Percentiles rank a stretch among this genome's conserved stretches.
Evolutionary conservation across 2,888 invertebrate genomes (phyloP).

Genomic region (Mythimna ferrago): DNA sequence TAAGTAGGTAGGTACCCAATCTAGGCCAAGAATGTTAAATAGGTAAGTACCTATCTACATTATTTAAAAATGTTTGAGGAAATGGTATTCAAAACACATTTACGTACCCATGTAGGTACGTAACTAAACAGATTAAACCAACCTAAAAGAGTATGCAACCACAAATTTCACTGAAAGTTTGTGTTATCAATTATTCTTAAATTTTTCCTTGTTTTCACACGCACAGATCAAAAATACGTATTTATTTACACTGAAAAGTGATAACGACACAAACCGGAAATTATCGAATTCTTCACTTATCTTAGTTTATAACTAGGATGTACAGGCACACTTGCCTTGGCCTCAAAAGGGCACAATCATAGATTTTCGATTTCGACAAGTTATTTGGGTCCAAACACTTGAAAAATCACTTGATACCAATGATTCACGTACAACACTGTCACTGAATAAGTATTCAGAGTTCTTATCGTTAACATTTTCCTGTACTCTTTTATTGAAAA

Average conservation of each 20-base stretch:
- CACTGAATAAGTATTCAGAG: conserved; percentile 21
- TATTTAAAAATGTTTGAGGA: conserved; percentile 22
- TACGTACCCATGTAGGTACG: not conserved
- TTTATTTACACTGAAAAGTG: conserved; percentile 43
- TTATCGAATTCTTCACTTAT: conserved; percentile 46
- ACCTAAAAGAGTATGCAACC: conserved; percentile 2
- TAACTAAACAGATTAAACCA: not conserved
- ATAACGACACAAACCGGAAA: conserved; percentile 47
- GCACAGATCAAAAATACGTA: conserved; percentile 25
- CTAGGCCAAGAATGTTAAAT: conserved; percentile 7
- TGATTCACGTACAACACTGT: conserved; percentile 52
- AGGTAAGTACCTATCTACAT: not conserved
- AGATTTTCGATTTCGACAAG: conserved; percentile 2
- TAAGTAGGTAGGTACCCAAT: not conserved
- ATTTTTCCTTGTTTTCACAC: conserved; percentile 43
- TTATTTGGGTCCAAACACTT: conserved; percentile 18
- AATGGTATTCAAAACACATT: conserved; percentile 27
- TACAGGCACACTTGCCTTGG: conserved; percentile 25
- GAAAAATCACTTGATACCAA: conserved; percentile 15
- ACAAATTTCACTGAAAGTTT: conserved; percentile 8
- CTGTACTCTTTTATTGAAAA: conserved; percentile 57
- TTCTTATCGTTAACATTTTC: conserved; percentile 55
- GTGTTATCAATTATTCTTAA: conserved; percentile 44
- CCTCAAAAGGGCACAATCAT: conserved; percentile 33
- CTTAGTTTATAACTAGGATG: conserved; percentile 23